A percentile compares a stretch with the other conserved stretches of the same genome.
These are phyloP conservation scores for Himantopus leucocephalus DNA, from an alignment of 2,113 vertebrate genomes.

Conservation along the genomic window DNA sequence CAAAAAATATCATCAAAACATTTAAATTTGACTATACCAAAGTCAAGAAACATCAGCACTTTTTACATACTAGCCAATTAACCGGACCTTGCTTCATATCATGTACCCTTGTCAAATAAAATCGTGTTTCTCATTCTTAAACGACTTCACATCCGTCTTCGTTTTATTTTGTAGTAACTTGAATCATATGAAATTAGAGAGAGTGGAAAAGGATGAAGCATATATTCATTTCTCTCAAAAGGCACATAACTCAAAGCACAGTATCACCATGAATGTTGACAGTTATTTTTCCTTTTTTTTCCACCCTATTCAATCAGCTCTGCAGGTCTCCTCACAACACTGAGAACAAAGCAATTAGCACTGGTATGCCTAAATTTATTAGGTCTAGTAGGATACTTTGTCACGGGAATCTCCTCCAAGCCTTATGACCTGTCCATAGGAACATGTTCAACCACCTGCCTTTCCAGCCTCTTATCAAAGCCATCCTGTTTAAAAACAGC, in stretches of 20 bases:
- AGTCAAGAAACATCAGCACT: background rate
- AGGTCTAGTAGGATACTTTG: background rate
- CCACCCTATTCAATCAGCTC: background rate
- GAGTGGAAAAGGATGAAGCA: background rate
- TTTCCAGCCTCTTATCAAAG: background rate
- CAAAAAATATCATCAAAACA: background rate
- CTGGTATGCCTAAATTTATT: background rate
- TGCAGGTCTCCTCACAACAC: background rate
- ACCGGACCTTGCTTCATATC: background rate
- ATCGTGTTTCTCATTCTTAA: background rate
- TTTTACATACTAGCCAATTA: background rate
- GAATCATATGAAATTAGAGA: background rate
- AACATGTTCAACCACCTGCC: background rate
- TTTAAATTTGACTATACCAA: background rate
- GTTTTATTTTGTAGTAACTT: background rate
- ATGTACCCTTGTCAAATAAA: background rate
- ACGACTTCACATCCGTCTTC: background rate
- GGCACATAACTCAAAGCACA: background rate
- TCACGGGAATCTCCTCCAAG: background rate
- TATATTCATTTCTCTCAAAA: background rate
- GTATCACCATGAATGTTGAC: background rate
- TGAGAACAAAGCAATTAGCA: background rate
- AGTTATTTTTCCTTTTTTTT: background rate
- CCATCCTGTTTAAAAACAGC: background rate
- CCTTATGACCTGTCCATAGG: background rate